A percentile compares a stretch with the other conserved stretches of the same genome.
Conservation (phyloP, 2,888 invertebrate species). For the Linnaemya vulpina region DNA sequence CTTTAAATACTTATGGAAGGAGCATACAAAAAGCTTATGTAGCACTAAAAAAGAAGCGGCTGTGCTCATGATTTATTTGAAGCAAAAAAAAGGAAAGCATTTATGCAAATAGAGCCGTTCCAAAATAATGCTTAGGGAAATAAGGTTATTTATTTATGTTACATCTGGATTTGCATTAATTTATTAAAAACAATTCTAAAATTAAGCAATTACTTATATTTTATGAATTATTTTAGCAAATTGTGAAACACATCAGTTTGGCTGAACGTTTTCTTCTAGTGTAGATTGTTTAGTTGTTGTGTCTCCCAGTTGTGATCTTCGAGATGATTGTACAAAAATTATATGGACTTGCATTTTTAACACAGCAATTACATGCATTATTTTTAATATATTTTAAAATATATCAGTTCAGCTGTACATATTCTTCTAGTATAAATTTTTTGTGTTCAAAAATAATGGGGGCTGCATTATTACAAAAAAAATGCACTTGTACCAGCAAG, state of each 20-base stretch:
- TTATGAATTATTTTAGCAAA: neutral
- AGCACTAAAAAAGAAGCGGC: slow-evolving; percentile 2
- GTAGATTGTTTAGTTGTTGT: no score
- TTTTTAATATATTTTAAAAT: no score
- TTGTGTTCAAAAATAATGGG: no score
- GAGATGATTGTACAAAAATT: no score
- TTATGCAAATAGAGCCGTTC: neutral
- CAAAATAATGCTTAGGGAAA: neutral
- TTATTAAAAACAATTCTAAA: neutral
- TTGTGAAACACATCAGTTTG: neutral
- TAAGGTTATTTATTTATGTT: neutral
- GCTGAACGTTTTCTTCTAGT: no score
- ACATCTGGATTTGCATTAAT: neutral
- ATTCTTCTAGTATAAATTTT: no score
- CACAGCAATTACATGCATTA: no score
- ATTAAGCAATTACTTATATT: neutral
- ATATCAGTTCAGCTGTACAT: no score
- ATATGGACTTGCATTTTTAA: no score
- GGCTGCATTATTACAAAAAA: no score
- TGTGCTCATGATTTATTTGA: slow-evolving; percentile 40
- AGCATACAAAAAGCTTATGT: slow-evolving; percentile 19
- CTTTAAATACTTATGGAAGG: slow-evolving; percentile 54
- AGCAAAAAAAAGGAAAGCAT: neutral
- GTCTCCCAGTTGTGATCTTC: no score
- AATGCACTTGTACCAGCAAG: no score